Evolutionary conservation across 2,113 vertebrate species (phyloP).

Genomic region (Caretta caretta): DNA sequence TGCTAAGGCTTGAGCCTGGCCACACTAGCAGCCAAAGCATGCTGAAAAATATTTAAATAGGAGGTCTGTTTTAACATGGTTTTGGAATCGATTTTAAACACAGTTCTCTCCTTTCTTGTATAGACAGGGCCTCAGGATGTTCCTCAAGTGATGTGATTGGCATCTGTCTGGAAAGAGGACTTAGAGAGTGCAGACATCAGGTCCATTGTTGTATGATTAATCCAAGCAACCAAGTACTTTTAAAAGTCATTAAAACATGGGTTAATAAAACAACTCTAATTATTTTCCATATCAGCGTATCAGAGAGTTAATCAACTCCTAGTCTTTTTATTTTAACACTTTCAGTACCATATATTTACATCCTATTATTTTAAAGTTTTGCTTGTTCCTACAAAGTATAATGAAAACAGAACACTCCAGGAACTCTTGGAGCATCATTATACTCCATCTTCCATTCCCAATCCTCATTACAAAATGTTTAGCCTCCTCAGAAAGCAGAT

Average conservation of each 20-base stretch:
- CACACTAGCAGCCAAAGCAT: not conserved
- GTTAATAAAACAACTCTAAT: not conserved
- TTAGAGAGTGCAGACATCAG: slow-evolving; percentile 30
- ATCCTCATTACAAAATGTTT: slow-evolving; percentile 83
- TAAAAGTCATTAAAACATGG: not conserved
- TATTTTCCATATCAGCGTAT: not conserved
- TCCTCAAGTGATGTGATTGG: slow-evolving; percentile 39
- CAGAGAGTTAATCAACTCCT: not conserved
- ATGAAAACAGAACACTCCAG: slow-evolving; percentile 70
- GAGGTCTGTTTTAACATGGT: not conserved
- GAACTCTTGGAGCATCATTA: slow-evolving; percentile 77
- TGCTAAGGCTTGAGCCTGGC: not conserved
- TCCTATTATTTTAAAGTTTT: not conserved
- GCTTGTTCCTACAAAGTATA: not conserved
- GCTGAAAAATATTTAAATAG: not conserved
- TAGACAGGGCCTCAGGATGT: slow-evolving; percentile 37
- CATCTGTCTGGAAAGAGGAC: slow-evolving; percentile 38
- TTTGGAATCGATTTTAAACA: slow-evolving; percentile 20
- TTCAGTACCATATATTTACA: not conserved
- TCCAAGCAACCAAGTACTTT: not conserved
- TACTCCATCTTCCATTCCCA: slow-evolving; percentile 54
- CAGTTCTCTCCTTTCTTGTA: not conserved
- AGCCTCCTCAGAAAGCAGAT: slow-evolving; percentile 84
- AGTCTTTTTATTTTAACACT: not conserved
- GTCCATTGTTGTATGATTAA: not conserved